Base-by-base conservation (phyloP, 2,797 vertebrate genomes). In the Uromys caudimaculatus region DNA sequence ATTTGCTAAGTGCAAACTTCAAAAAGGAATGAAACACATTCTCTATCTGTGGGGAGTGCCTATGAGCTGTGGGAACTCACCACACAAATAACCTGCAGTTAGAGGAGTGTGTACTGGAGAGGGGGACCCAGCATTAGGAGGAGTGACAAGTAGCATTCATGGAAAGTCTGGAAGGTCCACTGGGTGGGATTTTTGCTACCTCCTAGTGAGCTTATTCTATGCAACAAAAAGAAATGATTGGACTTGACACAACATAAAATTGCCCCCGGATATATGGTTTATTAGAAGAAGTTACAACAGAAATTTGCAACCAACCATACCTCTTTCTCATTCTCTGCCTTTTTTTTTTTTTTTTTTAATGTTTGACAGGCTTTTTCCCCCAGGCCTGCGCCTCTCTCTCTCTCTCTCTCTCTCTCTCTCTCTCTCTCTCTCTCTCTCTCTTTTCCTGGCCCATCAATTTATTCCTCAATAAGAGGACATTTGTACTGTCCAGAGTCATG, bases 161-260 rank as follows among this genome's bases (percentile, higher is more conserved):
- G 13, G 24, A 93, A 38, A 82, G 67, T 6, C 54, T 93, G 58
- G 16, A 54, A 50, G 88, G 75, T 5, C 4, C n/a, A 73, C 1
- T n/a, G 81, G 47, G 52, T 32, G 85, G 52, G 81, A 62, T 56
- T 79, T 92, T 91, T 84, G 64, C 47, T 62, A 89, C 14, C 41
- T 89, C 58, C 54, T 95, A 54, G 62, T 77, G 78, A 89, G 50
- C 41, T 76, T 87, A 94, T 6, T 71, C 32, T 92, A 6, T 91
- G 27, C 52, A 88, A 73, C n/a, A 92, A 52, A 93, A 81, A 93
- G 44, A 91, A 84, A 90, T 38, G 10, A 84, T 90, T 88, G 64
- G 62, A 94, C 81, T 92, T 78, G n/a, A 89, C 88, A 21, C 13
- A 71, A 8, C 81, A 86, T 94, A 69, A 94, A 93, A 69, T 76